These are phyloP conservation scores for Venturia canescens DNA, from an alignment of 1,140 invertebrate species.

Conservation along the genomic window DNA sequence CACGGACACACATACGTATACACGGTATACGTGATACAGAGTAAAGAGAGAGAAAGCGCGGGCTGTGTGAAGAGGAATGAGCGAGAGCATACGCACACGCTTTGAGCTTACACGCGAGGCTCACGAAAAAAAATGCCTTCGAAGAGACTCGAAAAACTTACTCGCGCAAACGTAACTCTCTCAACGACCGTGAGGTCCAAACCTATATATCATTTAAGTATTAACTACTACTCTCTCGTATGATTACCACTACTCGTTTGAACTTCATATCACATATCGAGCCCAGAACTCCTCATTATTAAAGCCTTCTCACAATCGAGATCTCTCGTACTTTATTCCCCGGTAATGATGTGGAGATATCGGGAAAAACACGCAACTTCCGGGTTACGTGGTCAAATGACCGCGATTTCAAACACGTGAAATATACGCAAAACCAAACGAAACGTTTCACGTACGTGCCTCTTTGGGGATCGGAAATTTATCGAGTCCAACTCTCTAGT, in stretches of 20 bases:
- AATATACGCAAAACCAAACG: background rate
- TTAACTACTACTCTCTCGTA: background rate
- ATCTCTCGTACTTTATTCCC: background rate
- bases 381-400: slow-evolving; percentile 53
- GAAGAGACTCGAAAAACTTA: background rate
- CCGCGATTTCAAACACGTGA: slow-evolving; percentile 3
- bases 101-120: background rate
- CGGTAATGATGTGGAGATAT: slow-evolving; percentile 55
- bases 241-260: too few relatives aligned
- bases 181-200: background rate
- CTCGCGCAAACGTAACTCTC: too few relatives aligned
- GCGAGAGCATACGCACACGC: slow-evolving; percentile 1
- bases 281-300: background rate
- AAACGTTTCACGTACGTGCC: background rate
- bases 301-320: background rate
- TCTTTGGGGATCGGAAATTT: too few relatives aligned
- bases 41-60: background rate
- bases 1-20: slow-evolving; percentile 53
- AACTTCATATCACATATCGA: background rate
- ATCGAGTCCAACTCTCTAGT: too few relatives aligned
- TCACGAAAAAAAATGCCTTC: background rate
- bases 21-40: background rate
- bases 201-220: background rate
- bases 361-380: slow-evolving; percentile 46
- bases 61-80: background rate